Conservation (phyloP, 2,888 invertebrate species). For the Lydus trimaculatus region DNA sequence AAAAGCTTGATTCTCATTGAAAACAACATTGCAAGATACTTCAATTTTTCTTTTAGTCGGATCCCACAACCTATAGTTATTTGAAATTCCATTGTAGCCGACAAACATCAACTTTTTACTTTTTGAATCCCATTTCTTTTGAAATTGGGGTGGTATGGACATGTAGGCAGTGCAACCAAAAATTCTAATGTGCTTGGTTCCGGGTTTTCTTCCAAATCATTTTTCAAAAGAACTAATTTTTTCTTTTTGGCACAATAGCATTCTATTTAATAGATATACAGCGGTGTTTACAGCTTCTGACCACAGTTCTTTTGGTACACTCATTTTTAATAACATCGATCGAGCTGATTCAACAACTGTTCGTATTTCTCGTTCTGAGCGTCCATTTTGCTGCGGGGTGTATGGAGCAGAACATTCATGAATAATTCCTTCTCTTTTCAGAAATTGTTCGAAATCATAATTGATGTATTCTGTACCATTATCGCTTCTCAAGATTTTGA, state of each 20-base stretch:
- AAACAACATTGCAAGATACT: too few relatives aligned
- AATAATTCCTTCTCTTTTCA: constrained; percentile 38
- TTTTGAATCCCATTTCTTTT: constrained; percentile 33
- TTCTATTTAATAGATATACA: constrained; percentile 48
- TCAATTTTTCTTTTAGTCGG: constrained; percentile 32
- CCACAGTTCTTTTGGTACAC: too few relatives aligned
- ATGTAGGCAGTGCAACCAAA: constrained; percentile 42
- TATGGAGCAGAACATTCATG: constrained; percentile 36
- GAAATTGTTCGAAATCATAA: constrained; percentile 22
- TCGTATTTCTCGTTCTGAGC: constrained; percentile 41
- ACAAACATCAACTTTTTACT: constrained; percentile 36
- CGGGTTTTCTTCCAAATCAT: constrained; percentile 38
- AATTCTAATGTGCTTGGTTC: constrained; percentile 35
- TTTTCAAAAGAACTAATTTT: constrained; percentile 37
- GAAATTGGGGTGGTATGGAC: constrained; percentile 28
- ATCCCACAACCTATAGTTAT: constrained; percentile 33
- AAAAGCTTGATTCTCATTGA: too few relatives aligned
- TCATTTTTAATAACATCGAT: constrained; percentile 42
- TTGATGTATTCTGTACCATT: constrained; percentile 21
- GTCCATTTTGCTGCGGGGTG: constrained; percentile 41
- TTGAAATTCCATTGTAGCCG: constrained; percentile 38
- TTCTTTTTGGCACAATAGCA: constrained; percentile 16
- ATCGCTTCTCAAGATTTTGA: constrained; percentile 22
- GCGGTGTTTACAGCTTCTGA: constrained; percentile 49
- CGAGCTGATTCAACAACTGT: constrained; percentile 45